Conservation (phyloP, 2,797 vertebrate species). For the Neosalanx taihuensis region DNA sequence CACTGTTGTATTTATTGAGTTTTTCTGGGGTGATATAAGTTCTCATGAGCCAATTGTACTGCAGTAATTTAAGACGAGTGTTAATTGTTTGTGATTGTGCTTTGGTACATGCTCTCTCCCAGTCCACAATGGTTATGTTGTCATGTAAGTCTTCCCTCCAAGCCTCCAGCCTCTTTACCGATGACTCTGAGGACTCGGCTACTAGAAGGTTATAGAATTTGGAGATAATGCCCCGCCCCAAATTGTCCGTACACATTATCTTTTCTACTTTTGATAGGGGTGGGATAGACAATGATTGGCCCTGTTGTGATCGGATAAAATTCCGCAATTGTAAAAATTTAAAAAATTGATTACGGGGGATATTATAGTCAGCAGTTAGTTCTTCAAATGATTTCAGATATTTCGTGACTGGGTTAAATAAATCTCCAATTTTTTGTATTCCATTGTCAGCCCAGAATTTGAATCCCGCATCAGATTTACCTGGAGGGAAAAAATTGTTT, state of each 20-base stretch:
- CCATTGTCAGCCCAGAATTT: conserved; percentile 4
- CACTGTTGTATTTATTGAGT: no score
- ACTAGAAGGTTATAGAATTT: no score
- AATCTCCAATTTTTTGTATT: background rate
- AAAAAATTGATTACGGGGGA: conserved; percentile 10
- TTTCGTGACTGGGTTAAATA: background rate
- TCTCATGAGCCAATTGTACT: background rate
- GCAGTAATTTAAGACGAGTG: background rate
- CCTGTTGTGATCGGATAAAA: background rate
- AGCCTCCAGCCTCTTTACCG: no score
- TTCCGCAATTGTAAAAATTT: background rate
- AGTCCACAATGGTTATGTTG: background rate
- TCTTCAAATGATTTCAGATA: conserved; percentile 9
- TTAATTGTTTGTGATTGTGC: background rate
- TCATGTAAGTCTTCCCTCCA: no score
- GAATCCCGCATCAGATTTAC: background rate
- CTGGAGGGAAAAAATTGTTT: conserved; percentile 7
- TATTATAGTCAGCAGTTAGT: background rate
- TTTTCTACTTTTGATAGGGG: background rate
- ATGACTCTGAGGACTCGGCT: no score
- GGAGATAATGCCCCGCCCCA: no score
- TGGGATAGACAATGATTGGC: background rate
- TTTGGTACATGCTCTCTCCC: background rate
- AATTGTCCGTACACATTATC: background rate
- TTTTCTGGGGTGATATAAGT: background rate